These are phyloP conservation scores for Cantharis lateralis DNA, from an alignment of 2,888 invertebrate species.

Conservation along the genomic window DNA sequence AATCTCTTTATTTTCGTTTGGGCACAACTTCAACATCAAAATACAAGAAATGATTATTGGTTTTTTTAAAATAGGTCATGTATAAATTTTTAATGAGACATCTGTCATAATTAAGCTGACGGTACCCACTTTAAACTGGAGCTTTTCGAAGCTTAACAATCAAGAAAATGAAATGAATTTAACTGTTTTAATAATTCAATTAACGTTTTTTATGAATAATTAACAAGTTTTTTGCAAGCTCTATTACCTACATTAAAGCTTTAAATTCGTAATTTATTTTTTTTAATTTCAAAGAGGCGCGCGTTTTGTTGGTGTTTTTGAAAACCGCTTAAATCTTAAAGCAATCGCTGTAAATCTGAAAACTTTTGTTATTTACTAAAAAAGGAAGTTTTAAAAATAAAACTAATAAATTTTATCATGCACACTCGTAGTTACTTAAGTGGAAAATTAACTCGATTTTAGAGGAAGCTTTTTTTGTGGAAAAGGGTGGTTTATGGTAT, in stretches of 20 bases:
- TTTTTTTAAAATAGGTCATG: slow-evolving; percentile 13
- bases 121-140: background rate
- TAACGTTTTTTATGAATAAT: slow-evolving; percentile 4
- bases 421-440: background rate
- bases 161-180: background rate
- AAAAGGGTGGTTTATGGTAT: background rate
- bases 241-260: background rate
- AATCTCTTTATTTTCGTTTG: background rate
- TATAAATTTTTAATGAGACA: slow-evolving; percentile 18
- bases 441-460: background rate
- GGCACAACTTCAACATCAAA: background rate
- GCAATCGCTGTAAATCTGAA: background rate
- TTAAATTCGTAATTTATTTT: background rate
- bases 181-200: background rate
- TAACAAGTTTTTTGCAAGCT: background rate
- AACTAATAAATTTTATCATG: background rate
- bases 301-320: background rate
- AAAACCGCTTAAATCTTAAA: background rate
- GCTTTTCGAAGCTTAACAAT: background rate
- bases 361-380: background rate
- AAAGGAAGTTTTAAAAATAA: background rate
- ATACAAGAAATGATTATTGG: background rate
- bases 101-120: slow-evolving; percentile 7
- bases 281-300: background rate
- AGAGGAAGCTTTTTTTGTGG: background rate